These are phyloP conservation scores for Ernsta delagoae DNA, from an alignment of 2,888 invertebrate species.

Conservation along the genomic window DNA sequence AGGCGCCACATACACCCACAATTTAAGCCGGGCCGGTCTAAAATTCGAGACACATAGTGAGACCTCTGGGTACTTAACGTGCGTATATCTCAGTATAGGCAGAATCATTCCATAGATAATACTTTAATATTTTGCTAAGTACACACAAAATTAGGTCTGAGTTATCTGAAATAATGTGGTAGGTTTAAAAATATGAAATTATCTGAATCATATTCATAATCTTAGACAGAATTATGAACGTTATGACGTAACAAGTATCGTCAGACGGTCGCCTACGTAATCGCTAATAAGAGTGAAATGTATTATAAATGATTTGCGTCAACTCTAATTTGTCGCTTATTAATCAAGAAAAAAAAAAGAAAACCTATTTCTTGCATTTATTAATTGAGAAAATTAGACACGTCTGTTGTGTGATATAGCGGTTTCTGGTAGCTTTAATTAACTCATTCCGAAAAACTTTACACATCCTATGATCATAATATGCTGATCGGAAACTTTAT, in stretches of 20 bases:
- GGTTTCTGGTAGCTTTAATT: conserved; percentile 18
- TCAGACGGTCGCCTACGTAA: conserved; percentile 12
- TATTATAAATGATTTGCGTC: conserved; percentile 16
- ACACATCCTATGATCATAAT: conserved; percentile 12
- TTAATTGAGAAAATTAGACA: conserved; percentile 20
- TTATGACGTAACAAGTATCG: not conserved
- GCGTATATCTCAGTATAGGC: no score
- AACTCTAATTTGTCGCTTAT: conserved; percentile 17
- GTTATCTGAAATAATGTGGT: no score
- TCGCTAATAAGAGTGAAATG: not conserved
- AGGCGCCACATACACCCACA: no score
- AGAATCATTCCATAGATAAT: no score
- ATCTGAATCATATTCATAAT: not conserved
- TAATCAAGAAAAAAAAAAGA: conserved; percentile 6
- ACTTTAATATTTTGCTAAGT: no score
- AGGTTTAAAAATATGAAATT: not conserved
- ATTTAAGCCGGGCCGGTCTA: no score
- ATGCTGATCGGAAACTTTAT: conserved; percentile 3
- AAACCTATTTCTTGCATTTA: conserved; percentile 10
- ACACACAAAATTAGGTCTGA: no score
- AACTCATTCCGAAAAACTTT: conserved; percentile 19
- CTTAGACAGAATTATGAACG: conserved; percentile 3
- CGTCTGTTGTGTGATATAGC: conserved; percentile 20
- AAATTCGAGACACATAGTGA: not conserved
- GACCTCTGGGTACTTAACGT: not conserved